phyloP scores from a whole-genome alignment of 2,113 vertebrate genomes.

The Illadopsis cleaveri region DNA sequence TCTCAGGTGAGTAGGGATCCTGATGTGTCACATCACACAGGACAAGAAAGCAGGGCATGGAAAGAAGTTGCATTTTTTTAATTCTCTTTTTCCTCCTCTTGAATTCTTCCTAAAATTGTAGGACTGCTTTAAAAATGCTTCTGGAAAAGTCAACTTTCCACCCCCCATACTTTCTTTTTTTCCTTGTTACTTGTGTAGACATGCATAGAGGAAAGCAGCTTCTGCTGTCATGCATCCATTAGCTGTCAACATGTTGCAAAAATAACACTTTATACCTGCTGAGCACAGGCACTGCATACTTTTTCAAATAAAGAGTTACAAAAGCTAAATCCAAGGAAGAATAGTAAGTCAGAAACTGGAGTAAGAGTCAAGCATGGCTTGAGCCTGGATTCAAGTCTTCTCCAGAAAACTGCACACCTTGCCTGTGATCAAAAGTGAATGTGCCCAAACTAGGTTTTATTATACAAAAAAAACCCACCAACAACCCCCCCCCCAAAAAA shows the following conservation, averaged over 20 bases:
- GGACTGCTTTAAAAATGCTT: not conserved
- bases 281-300: not conserved
- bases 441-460: not conserved
- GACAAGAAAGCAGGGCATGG: not conserved
- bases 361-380: not conserved
- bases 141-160: not conserved
- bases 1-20: constrained; percentile 63
- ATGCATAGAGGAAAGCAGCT: not conserved
- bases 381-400: not conserved
- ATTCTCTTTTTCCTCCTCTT: no score
- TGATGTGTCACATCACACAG: not conserved
- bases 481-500: rapidly evolving
- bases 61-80: not conserved
- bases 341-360: not conserved
- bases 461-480: not conserved
- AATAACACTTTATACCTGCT: not conserved
- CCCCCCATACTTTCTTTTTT: not conserved
- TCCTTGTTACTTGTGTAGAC: not conserved
- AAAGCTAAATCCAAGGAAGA: not conserved
- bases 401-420: not conserved
- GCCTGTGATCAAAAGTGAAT: not conserved
- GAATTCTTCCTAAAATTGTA: not conserved
- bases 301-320: not conserved
- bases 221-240: not conserved
- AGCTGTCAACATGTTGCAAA: not conserved